Base-by-base conservation (phyloP, 2,113 vertebrate genomes). In the Ceyx margarethae region DNA sequence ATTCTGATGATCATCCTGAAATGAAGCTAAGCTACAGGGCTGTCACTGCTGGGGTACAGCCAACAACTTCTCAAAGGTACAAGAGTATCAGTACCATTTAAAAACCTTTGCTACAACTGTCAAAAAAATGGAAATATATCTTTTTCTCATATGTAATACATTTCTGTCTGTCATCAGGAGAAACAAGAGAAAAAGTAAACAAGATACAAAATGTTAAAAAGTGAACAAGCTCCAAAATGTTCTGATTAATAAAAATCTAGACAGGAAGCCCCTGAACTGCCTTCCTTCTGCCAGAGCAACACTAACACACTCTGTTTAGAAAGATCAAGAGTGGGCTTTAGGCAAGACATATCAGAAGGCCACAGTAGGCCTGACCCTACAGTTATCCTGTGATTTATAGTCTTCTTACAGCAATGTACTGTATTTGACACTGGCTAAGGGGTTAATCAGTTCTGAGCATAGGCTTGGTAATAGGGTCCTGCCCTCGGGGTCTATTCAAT, bases 371-470 rank as follows among this genome's bases (percentile, higher is more conserved):
- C 89, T 96, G 95, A 94, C 95, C 91, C 81, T 91, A 94, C 67
- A 89, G 90, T 96, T 96, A 95, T 89, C 85, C 85, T 85, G 89
- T 92, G 93, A 96, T 95, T 95, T 96, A 95, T 91, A 83, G 94
- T 85, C 85, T 89, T 92, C 94, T 85, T 80, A 85, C 85, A 87
- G 85, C 93, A 94, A 73, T 91, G 94, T 91, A 94, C 85, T 81
- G 85, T 89, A 77, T 94, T 94, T 96, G 94, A 95, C 95, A 92
- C 75, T 87, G 93, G 91, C 91, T 95, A 92, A 92, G 90, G 91
- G 94, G 95, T 95, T 95, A 95, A 95, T 94, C 94, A 95, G 94
- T 92, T 87, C 93, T 91, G 87, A 95, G 94, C 91, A 89, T 42
- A 91, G 90, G 94, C 79, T 95, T 87, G 58, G 91, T 95, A 95